Conservation (phyloP, 1,140 invertebrate species). For the Conus betulinus region DNA sequence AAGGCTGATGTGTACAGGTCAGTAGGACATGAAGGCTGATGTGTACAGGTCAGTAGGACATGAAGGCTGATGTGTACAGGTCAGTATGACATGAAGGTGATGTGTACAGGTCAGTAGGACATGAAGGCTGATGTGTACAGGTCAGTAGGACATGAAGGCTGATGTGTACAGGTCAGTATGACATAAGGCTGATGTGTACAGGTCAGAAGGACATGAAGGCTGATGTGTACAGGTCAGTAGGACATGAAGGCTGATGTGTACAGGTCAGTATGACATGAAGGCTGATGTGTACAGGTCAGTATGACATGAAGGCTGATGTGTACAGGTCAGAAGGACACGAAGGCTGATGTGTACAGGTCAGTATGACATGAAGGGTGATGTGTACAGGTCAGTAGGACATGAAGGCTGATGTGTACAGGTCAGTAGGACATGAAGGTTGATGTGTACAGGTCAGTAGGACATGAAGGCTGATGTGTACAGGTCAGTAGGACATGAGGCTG, state of each 20-base stretch:
- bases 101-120: not conserved
- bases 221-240: constrained; percentile 32
- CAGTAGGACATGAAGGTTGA: constrained; percentile 62
- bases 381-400: constrained; percentile 23
- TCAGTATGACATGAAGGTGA: not conserved
- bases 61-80: not conserved
- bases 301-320: not conserved
- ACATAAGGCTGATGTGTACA: not conserved
- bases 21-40: not conserved
- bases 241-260: constrained; percentile 57
- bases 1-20: constrained; percentile 58
- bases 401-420: constrained; percentile 62
- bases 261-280: constrained; percentile 32
- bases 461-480: constrained; percentile 56
- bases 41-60: not conserved
- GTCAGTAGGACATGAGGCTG: not conserved
- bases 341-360: not conserved
- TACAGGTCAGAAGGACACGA: not conserved
- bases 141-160: constrained; percentile 48
- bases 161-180: constrained; percentile 52
- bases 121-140: constrained; percentile 3
- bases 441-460: constrained; percentile 47
- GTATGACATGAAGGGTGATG: too few species aligned
- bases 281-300: not conserved
- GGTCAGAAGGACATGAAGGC: not conserved